Evolutionary conservation across 1,140 invertebrate genomes (phyloP), one percentile per base, ranked within the genome.

Genomic region (Drosophila nigromelanica): DNA sequence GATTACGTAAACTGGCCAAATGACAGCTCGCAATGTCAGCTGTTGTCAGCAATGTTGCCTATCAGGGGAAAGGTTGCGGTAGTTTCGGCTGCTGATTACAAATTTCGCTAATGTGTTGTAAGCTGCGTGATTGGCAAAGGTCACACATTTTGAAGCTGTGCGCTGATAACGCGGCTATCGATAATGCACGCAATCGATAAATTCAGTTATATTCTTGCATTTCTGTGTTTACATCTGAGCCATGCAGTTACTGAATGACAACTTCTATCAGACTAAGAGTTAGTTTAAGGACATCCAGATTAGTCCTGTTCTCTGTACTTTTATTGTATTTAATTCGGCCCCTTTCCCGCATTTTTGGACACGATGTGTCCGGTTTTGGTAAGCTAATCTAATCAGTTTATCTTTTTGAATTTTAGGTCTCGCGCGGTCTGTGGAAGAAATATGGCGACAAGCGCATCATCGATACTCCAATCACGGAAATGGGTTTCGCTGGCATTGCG

Each of bases 381-480:
- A 24, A 24, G 3, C 2, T 24, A 24, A 18, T 18, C 18, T 6
- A 8, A 8, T 35, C 33, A 35, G 37, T 21, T 64, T 39, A 12
- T n/a, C 42, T 50, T 61, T n/a, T 35, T 52, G 5, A 27, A 10
- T 78, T 56, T 0, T 14, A 92, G 80, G 69, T 94, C 62, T 97
- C 95, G 33, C 95, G 97, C 89, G 98, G 98, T n/a, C 93, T 99
- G 21, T 99, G 97, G 97, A 98, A 99, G 92, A 99, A 99, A 92
- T 99, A 98, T 93, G 98, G 98, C 5, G 98, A 99, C 90, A 98
- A 98, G 91, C 94, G 99, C 78, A 95, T 99, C 0, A 97, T 99
- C 47, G 99, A 99, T 91, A 99, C 99, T 11, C 99, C 99, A 12
- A 99, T 99, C 86, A 99, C 98, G 21, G 99, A 99, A 93, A 96